Percentiles rank a stretch among this genome's conserved stretches.
Evolutionary conservation across 2,113 vertebrate species (phyloP).

Genomic region (Lanius collurio): DNA sequence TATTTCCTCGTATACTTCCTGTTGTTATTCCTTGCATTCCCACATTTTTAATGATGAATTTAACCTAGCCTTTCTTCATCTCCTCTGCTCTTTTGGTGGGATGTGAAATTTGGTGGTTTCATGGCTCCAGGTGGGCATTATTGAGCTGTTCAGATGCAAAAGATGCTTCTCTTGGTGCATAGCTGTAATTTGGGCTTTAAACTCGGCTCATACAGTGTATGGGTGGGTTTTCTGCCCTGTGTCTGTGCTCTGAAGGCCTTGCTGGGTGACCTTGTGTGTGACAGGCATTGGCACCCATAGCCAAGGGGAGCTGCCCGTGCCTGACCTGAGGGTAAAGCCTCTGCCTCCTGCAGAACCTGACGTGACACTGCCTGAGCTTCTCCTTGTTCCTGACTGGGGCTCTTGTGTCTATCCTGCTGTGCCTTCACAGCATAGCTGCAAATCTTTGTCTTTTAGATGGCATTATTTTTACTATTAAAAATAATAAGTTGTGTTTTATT

Average conservation of each 20-base stretch:
- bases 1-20: neutral
- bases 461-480: neutral
- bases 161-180: neutral
- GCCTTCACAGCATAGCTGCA: neutral
- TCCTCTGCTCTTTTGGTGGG: neutral
- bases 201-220: fast-evolving
- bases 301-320: neutral
- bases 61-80: neutral
- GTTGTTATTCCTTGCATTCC: neutral
- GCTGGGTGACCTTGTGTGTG: neutral
- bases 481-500: neutral
- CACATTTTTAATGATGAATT: neutral
- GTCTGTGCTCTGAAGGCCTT: neutral
- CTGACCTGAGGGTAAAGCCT: fast-evolving
- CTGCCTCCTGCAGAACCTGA: neutral
- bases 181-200: neutral
- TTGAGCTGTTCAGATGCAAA: neutral
- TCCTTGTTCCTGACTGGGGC: neutral
- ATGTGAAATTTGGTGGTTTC: neutral
- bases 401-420: neutral
- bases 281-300: neutral
- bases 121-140: neutral
- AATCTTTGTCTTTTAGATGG: neutral
- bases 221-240: neutral
- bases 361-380: neutral